Percentiles rank a stretch among this genome's conserved stretches.
Conservation (phyloP, 2,113 vertebrate species). For the Merops nubicus region DNA sequence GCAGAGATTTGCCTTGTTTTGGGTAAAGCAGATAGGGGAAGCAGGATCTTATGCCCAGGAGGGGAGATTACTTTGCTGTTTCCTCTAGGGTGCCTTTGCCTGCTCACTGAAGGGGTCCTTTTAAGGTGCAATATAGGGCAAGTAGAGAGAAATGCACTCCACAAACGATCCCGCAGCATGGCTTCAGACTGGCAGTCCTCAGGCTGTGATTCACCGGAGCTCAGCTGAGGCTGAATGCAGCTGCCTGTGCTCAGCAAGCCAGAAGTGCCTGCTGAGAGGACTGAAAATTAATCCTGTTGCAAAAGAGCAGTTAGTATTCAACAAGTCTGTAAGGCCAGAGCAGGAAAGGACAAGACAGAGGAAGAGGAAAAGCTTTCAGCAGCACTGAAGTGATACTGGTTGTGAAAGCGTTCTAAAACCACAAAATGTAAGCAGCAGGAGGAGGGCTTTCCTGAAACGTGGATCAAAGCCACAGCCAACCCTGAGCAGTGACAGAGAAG, state of each 20-base stretch:
- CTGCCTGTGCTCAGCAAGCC: background rate
- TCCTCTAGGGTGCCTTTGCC: background rate
- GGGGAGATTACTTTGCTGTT: background rate
- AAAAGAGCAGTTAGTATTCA: background rate
- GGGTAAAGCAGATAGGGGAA: background rate
- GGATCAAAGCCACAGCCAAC: background rate
- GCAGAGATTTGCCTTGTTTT: background rate
- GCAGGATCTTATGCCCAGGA: background rate
- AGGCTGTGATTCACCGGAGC: background rate
- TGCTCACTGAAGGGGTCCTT: background rate
- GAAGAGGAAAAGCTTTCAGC: background rate
- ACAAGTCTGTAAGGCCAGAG: background rate
- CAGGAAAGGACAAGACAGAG: background rate
- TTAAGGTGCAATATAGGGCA: fast-evolving
- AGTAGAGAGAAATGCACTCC: background rate
- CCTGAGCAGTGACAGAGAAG: background rate
- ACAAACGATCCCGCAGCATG: background rate
- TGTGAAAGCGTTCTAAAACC: background rate
- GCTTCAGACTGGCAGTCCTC: background rate
- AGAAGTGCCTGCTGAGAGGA: fast-evolving
- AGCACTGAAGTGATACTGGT: fast-evolving
- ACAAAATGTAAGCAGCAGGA: background rate
- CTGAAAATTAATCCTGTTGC: background rate
- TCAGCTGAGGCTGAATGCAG: background rate
- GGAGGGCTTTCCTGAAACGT: background rate